Base-by-base conservation (phyloP, 2,888 invertebrate species). In the Bhutanitis thaidina region DNA sequence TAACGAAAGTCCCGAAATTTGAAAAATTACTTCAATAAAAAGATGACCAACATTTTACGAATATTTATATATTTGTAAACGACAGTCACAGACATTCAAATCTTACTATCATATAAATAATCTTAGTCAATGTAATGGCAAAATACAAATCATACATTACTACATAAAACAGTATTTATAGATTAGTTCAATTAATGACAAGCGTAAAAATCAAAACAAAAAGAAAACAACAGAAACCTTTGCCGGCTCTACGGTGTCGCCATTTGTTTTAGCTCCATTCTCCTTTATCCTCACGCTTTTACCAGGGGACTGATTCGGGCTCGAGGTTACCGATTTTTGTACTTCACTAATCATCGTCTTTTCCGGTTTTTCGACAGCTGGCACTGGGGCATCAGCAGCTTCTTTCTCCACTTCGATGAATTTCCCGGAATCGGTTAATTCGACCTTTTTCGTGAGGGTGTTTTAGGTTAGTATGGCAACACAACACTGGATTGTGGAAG, bases 331-430 rank as follows among this genome's bases (percentile, higher is more conserved):
- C 14, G 71, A 62, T 54, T 67, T 67, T 15, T 67, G 64, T 14
- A 55, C 57, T 48, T 60, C 64, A 27, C 60, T 70, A 51, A 64
- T 61, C 40, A 60, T 53, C 41, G 43, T 41, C 51, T 59, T 55
- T 62, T 52, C 63, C 57, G 56, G 65, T 67, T 56, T 63, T 56
- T 57, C 57, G 48, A 40, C 48, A 16, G 41, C 45, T 20, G 20
- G 44, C 4, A 44, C 53, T 52, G 54, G 52, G 25, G 58, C 60
- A 8, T 77, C 73, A 38, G 58, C 53, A n/a, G 63, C 64, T 2
- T 80, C 78, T 20, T 80, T 73, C 58, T 90, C 90, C 44, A 90
- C 81, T 76, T 90, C 90, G 71, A 90, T 85, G 81, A 90, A 90
- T 69, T 88, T 89, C 12, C 90, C 90, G 57, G 86, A 81, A 62